Base-by-base conservation (phyloP, 2,797 vertebrate genomes). In the Chanos chanos region DNA sequence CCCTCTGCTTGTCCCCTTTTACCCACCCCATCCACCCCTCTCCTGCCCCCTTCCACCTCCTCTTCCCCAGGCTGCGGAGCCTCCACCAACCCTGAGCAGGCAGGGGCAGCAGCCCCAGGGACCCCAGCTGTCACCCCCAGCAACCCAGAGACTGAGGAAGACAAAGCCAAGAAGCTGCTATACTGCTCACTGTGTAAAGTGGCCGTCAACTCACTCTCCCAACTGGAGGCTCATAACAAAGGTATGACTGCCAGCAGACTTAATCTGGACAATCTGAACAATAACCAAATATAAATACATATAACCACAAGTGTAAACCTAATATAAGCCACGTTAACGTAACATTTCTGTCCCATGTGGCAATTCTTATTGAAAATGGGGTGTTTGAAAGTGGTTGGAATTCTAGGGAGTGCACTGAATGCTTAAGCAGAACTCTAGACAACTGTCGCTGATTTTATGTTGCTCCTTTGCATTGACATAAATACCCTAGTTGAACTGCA, bases 141-240 rank as follows among this genome's bases (percentile, higher is more conserved):
- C 60, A 83, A 70, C 22, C 77, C 86, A 4, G 92, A 94, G 72
- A 89, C 87, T 0, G 94, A 96, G 51, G 93, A 93, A 53, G 93
- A 94, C 72, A 94, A 92, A 77, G 90, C 93, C 71, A 94, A 94
- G 81, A 92, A 93, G 79, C 86, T 94, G 78, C 86, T 96, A 52
- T 96, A 95, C 80, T 96, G 94, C 66, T 91, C 91, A 16, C 87
- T 95, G 71, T 96, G 94, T 86, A 96, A 96, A 81, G 93, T 96
- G 85, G 93, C 94, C 7, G 94, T 95, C 76, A 96, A 96, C 77
- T 95, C 93, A 5, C 74, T 92, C 75, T 95, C 86, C 51, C 94
- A 96, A 77, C 90, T 96, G 34, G 93, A 96, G 84, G 94, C 94
- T 2, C 94, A 95, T 81, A 95, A 96, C 85, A 96, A 95, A 93